Evolutionary conservation across 2,888 invertebrate genomes (phyloP).

Genomic region (Cryptophagus acutangulus): DNA sequence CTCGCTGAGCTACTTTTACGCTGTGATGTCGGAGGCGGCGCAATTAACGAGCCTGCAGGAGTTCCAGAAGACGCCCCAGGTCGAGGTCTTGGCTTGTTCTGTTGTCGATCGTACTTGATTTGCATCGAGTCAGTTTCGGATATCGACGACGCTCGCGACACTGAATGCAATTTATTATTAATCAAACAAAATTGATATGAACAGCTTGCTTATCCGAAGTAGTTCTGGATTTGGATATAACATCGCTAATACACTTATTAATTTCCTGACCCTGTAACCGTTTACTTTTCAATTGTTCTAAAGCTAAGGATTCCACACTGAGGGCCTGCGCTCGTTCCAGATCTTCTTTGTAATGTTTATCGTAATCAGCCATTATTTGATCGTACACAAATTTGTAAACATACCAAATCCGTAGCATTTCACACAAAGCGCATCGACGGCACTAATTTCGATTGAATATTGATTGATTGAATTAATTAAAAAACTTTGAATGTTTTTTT

Average conservation of each 20-base stretch:
- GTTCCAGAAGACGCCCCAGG: constrained; percentile 46
- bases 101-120: constrained; percentile 44
- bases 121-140: constrained; percentile 40
- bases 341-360: constrained; percentile 79
- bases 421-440: no score
- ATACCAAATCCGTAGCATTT: no score
- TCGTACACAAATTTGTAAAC: no score
- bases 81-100: constrained; percentile 56
- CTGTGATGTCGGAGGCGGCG: constrained; percentile 46
- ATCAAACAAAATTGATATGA: constrained; percentile 1
- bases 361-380: constrained; percentile 58
- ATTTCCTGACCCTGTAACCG: constrained; percentile 46
- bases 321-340: constrained; percentile 83
- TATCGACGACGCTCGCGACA: constrained; percentile 43
- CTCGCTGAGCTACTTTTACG: constrained; percentile 48
- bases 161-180: constrained; percentile 31
- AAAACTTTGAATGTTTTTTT: no score
- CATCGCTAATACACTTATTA: constrained; percentile 26
- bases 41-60: constrained; percentile 48
- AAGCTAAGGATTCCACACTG: constrained; percentile 78
- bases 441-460: no score
- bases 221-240: constrained; percentile 25
- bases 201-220: constrained; percentile 36
- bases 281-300: constrained; percentile 75
- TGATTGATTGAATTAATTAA: no score